Evolutionary conservation across 2,113 vertebrate species (phyloP), one percentile per base, ranked within the genome.

Genomic region (Rhinichthys klamathensis): DNA sequence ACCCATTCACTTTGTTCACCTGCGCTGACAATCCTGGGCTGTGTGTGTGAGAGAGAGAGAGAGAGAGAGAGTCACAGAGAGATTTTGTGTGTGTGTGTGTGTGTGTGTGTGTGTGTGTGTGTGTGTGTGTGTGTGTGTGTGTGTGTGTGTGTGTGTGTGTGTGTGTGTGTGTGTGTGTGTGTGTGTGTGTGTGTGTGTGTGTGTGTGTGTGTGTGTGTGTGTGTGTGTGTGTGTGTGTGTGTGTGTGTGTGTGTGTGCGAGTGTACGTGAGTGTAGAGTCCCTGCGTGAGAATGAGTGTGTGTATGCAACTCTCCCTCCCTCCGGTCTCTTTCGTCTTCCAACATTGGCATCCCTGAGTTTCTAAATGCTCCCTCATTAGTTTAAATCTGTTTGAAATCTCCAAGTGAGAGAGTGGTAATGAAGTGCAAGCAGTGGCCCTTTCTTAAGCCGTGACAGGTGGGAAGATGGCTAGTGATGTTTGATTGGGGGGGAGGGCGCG

Each of bases 1-100:
- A 95, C 92, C 95, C 94, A 96, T 97, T 98, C 97, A 97, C 97
- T 99, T 99, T 99, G 97, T 98, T 98, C 97, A 96, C 94, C 41
- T 93, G 91, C 94, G 88, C 95, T 98, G 97, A 98, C 97, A 98
- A 95, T 92, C 95, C 94, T 96, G 94, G 93, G 91, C 90, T 88
- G 74, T 77, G 73, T 74, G 77, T 74, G 83, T 61, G 67, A 67
- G 79, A 73, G 38, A 74, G 73, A 67, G 72, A 38, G 35, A 38
- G 51, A 38, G 35, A 38, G 51, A 84, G 82, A 75, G 75, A 80
- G 87, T 60, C 61, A 72, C 79, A 74, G 73, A 61, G 72, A 63
- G 95, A 94, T 93, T 94, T 6, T 41, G 38, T 8, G 7, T 38
- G 38, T 7, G 38, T 7, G 38, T 38, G 38, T 7, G 6, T 2